Evolutionary conservation across 1,140 invertebrate species (phyloP), one percentile per base, ranked within the genome.

Genomic region (Penaeus vannamei): DNA sequence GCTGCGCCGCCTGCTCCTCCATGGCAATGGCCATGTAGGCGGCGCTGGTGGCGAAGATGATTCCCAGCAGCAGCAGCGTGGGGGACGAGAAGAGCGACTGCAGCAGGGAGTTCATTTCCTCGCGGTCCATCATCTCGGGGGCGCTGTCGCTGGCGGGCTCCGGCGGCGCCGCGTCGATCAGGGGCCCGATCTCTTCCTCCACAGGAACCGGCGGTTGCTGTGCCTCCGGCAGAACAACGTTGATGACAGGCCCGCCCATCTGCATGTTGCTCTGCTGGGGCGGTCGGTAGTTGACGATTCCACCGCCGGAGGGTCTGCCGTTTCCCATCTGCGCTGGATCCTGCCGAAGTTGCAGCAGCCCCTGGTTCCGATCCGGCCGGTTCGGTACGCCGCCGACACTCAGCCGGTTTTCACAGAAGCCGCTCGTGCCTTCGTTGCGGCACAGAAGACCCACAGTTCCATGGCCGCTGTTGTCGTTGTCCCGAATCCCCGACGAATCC

Each of bases 21-120:
- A 90, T 90, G 62, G 79, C 84, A 14, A 86, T 90, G 60, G 89
- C 89, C 77, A 90, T 84, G 42, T 90, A 90, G 20, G 89, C 89
- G 3, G 84, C 89, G 42, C 85, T 87, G 85, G 86, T 72, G 32
- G 82, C 77, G 12, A 87, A 83, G 36, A 90, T 62, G 26, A 86
- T 77, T 14, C 89, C 89, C 46, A 90, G 59, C 22, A 87, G 59
- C 61, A 90, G 77, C 36, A 90, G 46, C 36, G 69, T 86, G 14
- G 89, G 84, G 14, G 86, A 88, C 46, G 86, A 88, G 66, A 88
- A 88, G 61, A 88, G 62, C 7, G 86, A 88, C 26, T 83, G 86
- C 29, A 88, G 61, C 5, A 82, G 86, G 12, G 86, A 88, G 66
- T 84, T 77, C n/a, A 59, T 61, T 10, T 84, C 62, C 19, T 82